A percentile compares a stretch with the other conserved stretches of the same genome.
Evolutionary conservation across 2,888 invertebrate species (phyloP).

Genomic region (Mythimna pallens): DNA sequence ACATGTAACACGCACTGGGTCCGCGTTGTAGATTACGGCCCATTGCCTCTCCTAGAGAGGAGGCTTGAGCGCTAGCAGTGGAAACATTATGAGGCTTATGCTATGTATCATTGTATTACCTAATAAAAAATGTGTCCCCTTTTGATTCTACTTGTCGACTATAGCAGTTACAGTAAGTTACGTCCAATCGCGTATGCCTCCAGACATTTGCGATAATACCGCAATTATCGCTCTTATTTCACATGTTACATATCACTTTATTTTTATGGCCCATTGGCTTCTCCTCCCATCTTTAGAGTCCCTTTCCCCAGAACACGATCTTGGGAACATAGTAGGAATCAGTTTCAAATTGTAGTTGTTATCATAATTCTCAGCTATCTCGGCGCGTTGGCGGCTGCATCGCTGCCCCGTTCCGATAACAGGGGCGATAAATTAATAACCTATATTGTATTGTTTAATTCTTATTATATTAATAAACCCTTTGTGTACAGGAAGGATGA

Average conservation of each 20-base stretch:
- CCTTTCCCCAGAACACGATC: not conserved
- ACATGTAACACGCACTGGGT: too few species aligned
- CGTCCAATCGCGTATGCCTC: not conserved
- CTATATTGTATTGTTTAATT: slow-evolving; percentile 42
- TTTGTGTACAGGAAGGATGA: slow-evolving; percentile 24
- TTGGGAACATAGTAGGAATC: slow-evolving; percentile 52
- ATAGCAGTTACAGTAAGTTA: not conserved
- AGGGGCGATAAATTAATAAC: slow-evolving; percentile 47
- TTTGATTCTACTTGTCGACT: not conserved
- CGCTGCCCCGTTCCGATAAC: slow-evolving; percentile 61
- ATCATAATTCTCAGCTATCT: slow-evolving; percentile 61
- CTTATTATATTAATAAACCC: slow-evolving; percentile 21
- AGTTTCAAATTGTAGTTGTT: slow-evolving; percentile 57
- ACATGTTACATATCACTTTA: not conserved
- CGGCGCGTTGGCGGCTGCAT: slow-evolving; percentile 58
- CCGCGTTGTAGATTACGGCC: not conserved
- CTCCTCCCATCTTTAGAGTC: not conserved
- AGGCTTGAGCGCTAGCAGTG: not conserved
- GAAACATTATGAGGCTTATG: not conserved
- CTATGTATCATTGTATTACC: too few species aligned
- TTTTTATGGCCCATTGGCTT: not conserved
- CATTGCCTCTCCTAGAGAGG: not conserved
- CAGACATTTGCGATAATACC: too few species aligned
- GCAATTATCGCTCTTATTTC: not conserved
- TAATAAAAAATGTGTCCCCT: not conserved